Base-by-base conservation (phyloP, 2,797 vertebrate genomes). In the Enteromius thamalakanensis region DNA sequence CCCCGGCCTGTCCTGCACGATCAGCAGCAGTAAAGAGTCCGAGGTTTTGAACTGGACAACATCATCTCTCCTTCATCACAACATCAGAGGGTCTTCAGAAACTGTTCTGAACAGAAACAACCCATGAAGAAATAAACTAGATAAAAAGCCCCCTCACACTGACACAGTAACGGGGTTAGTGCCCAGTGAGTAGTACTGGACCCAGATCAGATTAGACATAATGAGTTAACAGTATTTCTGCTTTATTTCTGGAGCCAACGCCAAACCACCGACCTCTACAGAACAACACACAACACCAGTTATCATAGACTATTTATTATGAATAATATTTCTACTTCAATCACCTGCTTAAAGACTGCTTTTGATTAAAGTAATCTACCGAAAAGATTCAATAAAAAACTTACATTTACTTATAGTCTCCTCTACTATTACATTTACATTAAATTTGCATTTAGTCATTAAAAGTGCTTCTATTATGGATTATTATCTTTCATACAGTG, bases 181-280 rank as follows among this genome's bases (percentile, higher is more conserved):
- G n/a, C 10, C 42, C 42, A 11, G 42, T 42, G 42, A 42, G 9
- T 42, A 42, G 42, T 47, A n/a, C 49, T 23, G 58, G 64, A 86
- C 84, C 69, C 69, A 60, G 86, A 87, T 75, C 82, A 87, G 86
- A 81, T 89, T 89, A 87, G 34, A 45, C 72, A 17, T 86, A 84
- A 87, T 87, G 72, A 81, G 32, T 79, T 71, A 67, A 70, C 64
- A 49, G 82, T 51, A 51, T 85, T 76, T 62, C 60, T 14, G 15
- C 21, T 81, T 75, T 84, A 87, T 86, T 84, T 85, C 76, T 85
- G 80, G 68, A 81, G 26, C 23, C 23, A 58, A 40, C 14, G 26
- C 37, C 49, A 83, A 49, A 64, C 0, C 40, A 40, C 51, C 10
- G 53, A 81, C 34, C 17, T 47, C 17, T 21, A 69, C 34, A 67